Evolutionary conservation across 2,888 invertebrate genomes (phyloP), one percentile per base, ranked within the genome.

Genomic region (Platycheirus rosarum): DNA sequence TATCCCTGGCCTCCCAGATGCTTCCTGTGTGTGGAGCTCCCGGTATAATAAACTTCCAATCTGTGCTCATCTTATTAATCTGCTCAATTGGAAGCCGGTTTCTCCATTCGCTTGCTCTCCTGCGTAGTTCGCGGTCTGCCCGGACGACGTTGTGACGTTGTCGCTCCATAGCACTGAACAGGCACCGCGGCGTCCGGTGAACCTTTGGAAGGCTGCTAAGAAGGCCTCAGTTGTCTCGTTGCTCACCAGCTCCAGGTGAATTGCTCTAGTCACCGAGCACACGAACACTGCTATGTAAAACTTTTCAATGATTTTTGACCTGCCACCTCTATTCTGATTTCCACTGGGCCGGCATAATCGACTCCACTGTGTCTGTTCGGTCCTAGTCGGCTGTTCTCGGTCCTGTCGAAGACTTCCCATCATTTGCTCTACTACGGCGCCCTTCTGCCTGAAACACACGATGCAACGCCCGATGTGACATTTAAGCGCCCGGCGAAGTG

Each of bases 181-280:
- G n/a, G n/a, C n/a, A n/a, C n/a, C n/a, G n/a, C n/a, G n/a, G n/a
- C n/a, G n/a, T n/a, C n/a, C n/a, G n/a, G n/a, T n/a, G n/a, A n/a
- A n/a, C n/a, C n/a, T n/a, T n/a, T n/a, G n/a, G n/a, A 62, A 76
- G 4, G 62, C 49, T 2, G 48, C 53, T n/a, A 69, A 55, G 40
- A 48, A 69, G 26, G 44, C 29, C 23, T 63, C n/a, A n/a, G n/a
- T n/a, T n/a, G n/a, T n/a, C n/a, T n/a, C n/a, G n/a, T n/a, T n/a
- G n/a, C n/a, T n/a, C n/a, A n/a, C n/a, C n/a, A n/a, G n/a, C n/a
- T n/a, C n/a, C n/a, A n/a, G n/a, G n/a, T n/a, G n/a, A n/a, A n/a
- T n/a, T n/a, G n/a, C n/a, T n/a, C n/a, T n/a, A n/a, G n/a, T n/a
- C n/a, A n/a, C n/a, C n/a, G n/a, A n/a, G n/a, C n/a, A n/a, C n/a